These are phyloP conservation scores for Rostratula benghalensis DNA, from an alignment of 2,113 vertebrate species.

Conservation along the genomic window DNA sequence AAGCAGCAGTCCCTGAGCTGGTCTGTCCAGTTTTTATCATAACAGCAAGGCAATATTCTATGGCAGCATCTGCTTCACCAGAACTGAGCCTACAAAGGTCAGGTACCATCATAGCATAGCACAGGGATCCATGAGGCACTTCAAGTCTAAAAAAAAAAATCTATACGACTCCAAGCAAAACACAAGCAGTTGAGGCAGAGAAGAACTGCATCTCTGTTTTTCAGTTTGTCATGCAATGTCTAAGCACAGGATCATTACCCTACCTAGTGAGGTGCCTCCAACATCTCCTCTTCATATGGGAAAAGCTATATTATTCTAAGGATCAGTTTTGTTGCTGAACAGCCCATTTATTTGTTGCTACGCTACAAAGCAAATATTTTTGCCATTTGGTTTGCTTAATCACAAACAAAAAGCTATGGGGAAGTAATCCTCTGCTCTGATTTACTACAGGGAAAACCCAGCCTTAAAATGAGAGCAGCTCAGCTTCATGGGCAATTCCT, in stretches of 20 bases:
- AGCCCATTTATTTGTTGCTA: neutral
- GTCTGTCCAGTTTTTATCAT: neutral
- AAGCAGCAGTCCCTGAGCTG: neutral
- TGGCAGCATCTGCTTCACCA: neutral
- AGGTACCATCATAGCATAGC: neutral
- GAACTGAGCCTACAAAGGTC: accelerated
- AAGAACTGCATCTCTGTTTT: neutral
- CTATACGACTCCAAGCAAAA: accelerated
- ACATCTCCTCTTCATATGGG: neutral
- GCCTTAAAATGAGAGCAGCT: neutral
- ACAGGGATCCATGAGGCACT: accelerated
- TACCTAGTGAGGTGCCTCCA: neutral
- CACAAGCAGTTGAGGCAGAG: neutral
- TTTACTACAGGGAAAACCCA: neutral
- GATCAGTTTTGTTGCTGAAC: neutral
- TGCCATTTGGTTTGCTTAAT: neutral
- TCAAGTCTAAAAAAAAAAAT: neutral
- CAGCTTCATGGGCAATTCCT: neutral
- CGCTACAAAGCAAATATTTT: constrained; percentile 22
- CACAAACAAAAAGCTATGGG: neutral
- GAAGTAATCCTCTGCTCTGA: neutral
- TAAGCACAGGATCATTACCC: neutral
- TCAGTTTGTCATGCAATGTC: accelerated
- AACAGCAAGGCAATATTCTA: neutral
- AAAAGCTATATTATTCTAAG: neutral